Percentiles rank a stretch among this genome's conserved stretches.
These are phyloP conservation scores for Caenorhabditis afra DNA, from an alignment of 2,888 invertebrate genomes.

Conservation along the genomic window DNA sequence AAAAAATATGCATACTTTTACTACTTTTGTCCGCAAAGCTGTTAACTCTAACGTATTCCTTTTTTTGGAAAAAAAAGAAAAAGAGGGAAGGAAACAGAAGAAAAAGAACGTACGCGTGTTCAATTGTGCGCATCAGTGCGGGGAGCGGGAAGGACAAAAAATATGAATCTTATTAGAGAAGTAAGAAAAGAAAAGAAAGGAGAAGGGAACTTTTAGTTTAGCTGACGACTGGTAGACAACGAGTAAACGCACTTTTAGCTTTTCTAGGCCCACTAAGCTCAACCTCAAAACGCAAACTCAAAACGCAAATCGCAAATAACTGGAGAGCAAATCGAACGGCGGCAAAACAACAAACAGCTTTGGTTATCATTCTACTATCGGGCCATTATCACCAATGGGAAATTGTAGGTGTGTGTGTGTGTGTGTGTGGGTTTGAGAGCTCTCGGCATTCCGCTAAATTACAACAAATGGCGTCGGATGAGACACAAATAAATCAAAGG, in stretches of 20 bases:
- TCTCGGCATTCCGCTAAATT: constrained; percentile 41
- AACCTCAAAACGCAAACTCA: too few species aligned
- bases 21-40: constrained; percentile 6
- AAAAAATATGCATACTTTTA: constrained; percentile 36
- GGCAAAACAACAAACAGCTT: too few species aligned
- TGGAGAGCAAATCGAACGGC: too few species aligned
- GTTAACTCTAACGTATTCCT: constrained; percentile 10
- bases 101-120: not conserved
- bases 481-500: constrained; percentile 63
- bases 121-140: constrained; percentile 7
- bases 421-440: constrained; percentile 13
- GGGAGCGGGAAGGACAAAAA: constrained; percentile 6
- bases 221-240: not conserved
- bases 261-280: too few species aligned
- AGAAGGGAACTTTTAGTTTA: constrained; percentile 5
- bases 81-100: constrained; percentile 9
- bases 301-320: too few species aligned
- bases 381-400: too few species aligned
- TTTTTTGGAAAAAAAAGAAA: not conserved
- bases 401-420: constrained; percentile 26
- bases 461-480: constrained; percentile 56
- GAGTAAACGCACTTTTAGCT: too few species aligned
- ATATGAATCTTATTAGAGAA: constrained; percentile 19
- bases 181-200: not conserved
- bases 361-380: too few species aligned